Evolutionary conservation across 2,888 invertebrate genomes (phyloP), one percentile per base, ranked within the genome.

Genomic region (Caenorhabditis virilis): DNA sequence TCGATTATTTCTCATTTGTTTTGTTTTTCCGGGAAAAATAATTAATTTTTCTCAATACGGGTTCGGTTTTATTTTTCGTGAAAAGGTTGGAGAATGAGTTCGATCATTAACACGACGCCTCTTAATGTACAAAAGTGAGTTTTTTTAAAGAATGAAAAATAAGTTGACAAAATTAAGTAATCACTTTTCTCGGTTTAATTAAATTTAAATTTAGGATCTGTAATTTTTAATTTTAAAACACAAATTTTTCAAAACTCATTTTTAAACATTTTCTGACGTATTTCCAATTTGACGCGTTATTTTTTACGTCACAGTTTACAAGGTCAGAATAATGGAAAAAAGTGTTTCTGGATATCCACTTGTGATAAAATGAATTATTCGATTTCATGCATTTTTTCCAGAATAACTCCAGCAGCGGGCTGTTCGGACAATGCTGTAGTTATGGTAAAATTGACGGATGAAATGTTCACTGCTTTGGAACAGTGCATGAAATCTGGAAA

Each of bases 361-460:
- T n/a, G n/a, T n/a, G n/a, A n/a, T n/a, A n/a, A n/a, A n/a, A n/a
- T n/a, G n/a, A n/a, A n/a, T n/a, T n/a, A n/a, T n/a, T n/a, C n/a
- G n/a, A n/a, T n/a, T n/a, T n/a, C n/a, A n/a, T n/a, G n/a, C n/a
- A n/a, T n/a, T n/a, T 36, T 36, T 18, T 18, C 18, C 38, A 23
- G 42, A 42, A 13, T 42, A 7, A 20, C 4, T 15, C 22, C 7
- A 22, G 6, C 42, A 9, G 22, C 20, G 15, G 11, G 23, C 2
- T 42, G 23, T 26, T 49, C 43, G 23, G 25, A 16, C 26, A 46
- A 52, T 26, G 51, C 46, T 46, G 73, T 72, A 27, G 65, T 71
- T 22, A 62, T 72, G 65, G 57, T 79, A 20, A 78, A 77, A 45
- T 48, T 79, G 42, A 79, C 79, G 11, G 79, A 79, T 56, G 79